Percentiles rank a stretch among this genome's conserved stretches.
These are phyloP conservation scores for Rhadina sibilatrix DNA, from an alignment of 2,113 vertebrate genomes.

Conservation along the genomic window DNA sequence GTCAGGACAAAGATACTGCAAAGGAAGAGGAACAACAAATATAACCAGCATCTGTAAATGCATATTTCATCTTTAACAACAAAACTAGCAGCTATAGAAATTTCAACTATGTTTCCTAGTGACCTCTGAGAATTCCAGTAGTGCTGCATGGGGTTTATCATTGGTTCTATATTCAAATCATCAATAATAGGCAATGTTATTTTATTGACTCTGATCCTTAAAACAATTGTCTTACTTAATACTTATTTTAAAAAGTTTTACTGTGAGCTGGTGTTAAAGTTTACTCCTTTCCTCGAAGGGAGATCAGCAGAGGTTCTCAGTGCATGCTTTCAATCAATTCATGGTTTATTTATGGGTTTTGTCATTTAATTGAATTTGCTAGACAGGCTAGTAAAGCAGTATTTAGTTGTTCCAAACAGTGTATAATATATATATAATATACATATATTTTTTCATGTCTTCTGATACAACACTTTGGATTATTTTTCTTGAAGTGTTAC, in stretches of 20 bases:
- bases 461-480: background rate
- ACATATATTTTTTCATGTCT: background rate
- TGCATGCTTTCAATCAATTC: background rate
- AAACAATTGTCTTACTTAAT: background rate
- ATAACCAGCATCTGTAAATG: background rate
- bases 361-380: background rate
- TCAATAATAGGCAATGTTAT: background rate
- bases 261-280: background rate
- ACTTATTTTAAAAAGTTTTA: background rate
- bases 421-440: background rate
- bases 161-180: background rate
- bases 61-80: background rate
- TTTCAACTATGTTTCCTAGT: background rate
- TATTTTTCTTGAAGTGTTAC: background rate
- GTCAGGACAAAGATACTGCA: background rate
- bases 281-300: background rate
- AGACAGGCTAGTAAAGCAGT: background rate
- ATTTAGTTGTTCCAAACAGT: background rate
- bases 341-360: background rate
- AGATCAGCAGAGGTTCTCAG: background rate
- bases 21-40: background rate
- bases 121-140: background rate
- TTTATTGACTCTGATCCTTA: background rate
- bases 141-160: background rate
- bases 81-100: background rate